These are phyloP conservation scores for Trididemnum clinides DNA, from an alignment of 23 tunicate species.

Conservation along the genomic window DNA sequence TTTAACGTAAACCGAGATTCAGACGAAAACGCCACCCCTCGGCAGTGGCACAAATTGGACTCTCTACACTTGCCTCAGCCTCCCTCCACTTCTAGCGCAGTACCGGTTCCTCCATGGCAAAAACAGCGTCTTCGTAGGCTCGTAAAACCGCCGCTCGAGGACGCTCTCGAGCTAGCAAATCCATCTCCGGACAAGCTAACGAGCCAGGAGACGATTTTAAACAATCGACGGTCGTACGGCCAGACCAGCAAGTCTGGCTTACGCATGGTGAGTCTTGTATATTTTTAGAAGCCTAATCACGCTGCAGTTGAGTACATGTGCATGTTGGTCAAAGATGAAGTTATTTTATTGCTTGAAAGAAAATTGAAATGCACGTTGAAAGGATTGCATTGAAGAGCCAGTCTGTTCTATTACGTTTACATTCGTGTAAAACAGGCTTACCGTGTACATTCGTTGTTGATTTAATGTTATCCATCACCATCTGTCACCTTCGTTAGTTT, in stretches of 20 bases:
- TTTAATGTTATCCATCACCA: no score
- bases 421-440: no score
- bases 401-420: no score
- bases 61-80: slow-evolving; percentile 25
- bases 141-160: background rate
- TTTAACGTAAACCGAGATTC: background rate
- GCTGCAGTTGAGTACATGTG: no score
- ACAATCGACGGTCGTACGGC: background rate
- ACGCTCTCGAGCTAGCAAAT: no score
- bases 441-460: no score
- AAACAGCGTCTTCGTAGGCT: slow-evolving; percentile 38
- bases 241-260: slow-evolving; percentile 35
- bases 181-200: background rate
- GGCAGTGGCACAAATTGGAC: slow-evolving; percentile 18
- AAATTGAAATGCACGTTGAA: no score
- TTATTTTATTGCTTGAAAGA: no score
- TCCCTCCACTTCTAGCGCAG: background rate
- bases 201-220: background rate
- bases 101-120: slow-evolving; percentile 39
- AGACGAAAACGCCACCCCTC: background rate
- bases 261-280: slow-evolving; percentile 51
- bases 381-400: no score
- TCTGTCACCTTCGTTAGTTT: no score
- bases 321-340: no score
- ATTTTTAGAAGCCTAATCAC: no score